A percentile compares a stretch with the other conserved stretches of the same genome.
Conservation (phyloP, 2,113 vertebrate genomes). For the Syngnathus floridae region DNA sequence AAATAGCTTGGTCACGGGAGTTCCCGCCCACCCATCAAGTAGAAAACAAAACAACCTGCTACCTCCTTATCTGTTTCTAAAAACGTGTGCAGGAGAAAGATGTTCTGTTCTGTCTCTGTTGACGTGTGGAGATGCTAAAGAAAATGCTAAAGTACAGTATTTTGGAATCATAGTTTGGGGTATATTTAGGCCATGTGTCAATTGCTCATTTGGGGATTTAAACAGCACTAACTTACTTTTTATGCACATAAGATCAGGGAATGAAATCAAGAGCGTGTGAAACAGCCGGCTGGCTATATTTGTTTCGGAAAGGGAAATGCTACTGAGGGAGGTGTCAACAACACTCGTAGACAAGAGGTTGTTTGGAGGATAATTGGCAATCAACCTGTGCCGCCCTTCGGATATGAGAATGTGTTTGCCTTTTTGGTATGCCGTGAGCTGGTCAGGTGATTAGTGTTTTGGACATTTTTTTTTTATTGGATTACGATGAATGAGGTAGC, state of each 20-base stretch:
- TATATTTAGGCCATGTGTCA: background rate
- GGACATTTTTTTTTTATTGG: background rate
- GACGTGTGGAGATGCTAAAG: too few relatives aligned
- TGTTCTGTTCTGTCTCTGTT: too few relatives aligned
- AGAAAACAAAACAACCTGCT: background rate
- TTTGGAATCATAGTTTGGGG: background rate
- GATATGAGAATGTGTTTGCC: slow-evolving; percentile 2
- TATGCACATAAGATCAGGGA: background rate
- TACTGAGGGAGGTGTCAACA: slow-evolving; percentile 4
- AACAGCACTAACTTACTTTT: slow-evolving; percentile 9
- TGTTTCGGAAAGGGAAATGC: background rate
- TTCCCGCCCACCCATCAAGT: background rate
- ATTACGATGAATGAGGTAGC: background rate
- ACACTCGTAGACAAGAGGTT: background rate
- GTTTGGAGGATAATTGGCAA: slow-evolving; percentile 8
- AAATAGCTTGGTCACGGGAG: background rate
- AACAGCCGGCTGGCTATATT: background rate
- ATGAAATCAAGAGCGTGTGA: slow-evolving; percentile 1
- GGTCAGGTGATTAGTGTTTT: slow-evolving; percentile 1
- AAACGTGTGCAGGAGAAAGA: too few relatives aligned
- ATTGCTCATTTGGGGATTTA: background rate
- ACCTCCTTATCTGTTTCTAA: too few relatives aligned
- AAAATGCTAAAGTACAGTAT: background rate
- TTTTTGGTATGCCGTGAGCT: background rate
- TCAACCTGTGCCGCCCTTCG: slow-evolving; percentile 3